Percentiles rank a stretch among this genome's conserved stretches.
These are phyloP conservation scores for Saccopteryx bilineata DNA, from an alignment of 2,113 vertebrate genomes.

Conservation along the genomic window DNA sequence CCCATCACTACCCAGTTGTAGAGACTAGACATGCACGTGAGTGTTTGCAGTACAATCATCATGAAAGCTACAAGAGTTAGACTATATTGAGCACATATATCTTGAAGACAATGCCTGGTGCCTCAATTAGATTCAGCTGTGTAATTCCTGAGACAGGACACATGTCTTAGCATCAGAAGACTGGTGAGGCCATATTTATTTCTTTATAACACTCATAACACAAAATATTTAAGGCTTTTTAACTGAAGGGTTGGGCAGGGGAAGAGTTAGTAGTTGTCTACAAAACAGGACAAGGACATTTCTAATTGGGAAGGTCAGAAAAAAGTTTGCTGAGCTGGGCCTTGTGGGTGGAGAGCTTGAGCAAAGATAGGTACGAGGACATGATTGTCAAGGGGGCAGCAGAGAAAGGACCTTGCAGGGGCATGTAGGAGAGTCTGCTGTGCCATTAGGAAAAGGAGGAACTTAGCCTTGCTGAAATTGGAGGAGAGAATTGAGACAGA, in stretches of 20 bases:
- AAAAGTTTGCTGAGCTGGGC: neutral
- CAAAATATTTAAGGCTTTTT: neutral
- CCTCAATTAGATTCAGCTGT: neutral
- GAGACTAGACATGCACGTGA: neutral
- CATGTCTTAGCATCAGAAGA: neutral
- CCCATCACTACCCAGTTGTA: neutral
- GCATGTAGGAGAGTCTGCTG: neutral
- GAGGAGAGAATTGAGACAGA: neutral
- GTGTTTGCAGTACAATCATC: neutral
- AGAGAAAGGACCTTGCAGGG: neutral
- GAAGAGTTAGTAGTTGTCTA: neutral
- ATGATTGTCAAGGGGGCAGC: no score
- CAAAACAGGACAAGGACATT: neutral
- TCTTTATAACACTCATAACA: neutral
- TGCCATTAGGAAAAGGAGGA: neutral
- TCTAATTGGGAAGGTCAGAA: neutral
- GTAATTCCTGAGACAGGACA: neutral
- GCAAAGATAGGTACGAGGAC: neutral
- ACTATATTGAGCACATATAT: neutral
- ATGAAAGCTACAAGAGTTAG: neutral
- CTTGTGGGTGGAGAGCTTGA: neutral
- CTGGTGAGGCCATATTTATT: neutral
- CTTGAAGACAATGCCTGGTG: neutral
- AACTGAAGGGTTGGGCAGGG: neutral
- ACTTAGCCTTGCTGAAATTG: neutral